Percentiles rank a stretch among this genome's conserved stretches.
Conservation (phyloP, 2,113 vertebrate species). For the Cygnus buccinator region DNA sequence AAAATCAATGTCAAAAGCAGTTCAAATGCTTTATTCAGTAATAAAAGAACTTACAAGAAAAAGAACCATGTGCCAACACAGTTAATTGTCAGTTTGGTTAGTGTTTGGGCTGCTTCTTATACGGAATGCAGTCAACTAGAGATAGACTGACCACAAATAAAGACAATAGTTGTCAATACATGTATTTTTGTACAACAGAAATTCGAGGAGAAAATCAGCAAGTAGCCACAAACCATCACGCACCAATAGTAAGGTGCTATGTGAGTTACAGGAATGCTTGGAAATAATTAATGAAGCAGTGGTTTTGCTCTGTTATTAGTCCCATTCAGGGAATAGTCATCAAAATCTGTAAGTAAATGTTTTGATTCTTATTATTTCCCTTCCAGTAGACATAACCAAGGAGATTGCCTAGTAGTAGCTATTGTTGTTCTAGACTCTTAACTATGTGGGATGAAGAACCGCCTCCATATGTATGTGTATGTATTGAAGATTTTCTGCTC, state of each 20-base stretch:
- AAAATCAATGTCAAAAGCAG: background rate
- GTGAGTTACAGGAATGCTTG: background rate
- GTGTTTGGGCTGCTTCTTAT: background rate
- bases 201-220: background rate
- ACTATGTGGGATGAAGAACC: background rate
- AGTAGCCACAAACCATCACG: background rate
- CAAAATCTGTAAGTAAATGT: background rate
- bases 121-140: background rate
- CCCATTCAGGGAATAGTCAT: background rate
- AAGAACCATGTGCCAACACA: background rate
- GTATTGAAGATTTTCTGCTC: background rate
- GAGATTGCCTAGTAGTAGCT: background rate
- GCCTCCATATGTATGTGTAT: fast-evolving
- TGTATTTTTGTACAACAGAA: background rate
- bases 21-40: background rate
- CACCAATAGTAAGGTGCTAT: background rate
- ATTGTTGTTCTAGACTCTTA: background rate
- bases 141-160: background rate
- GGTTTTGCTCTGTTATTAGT: background rate
- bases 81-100: background rate
- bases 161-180: background rate
- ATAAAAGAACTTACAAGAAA: background rate
- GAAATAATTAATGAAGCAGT: background rate
- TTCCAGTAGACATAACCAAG: background rate
- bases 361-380: background rate